Conservation (phyloP, 1,140 invertebrate genomes). For the Drosophila chauvacae region DNA sequence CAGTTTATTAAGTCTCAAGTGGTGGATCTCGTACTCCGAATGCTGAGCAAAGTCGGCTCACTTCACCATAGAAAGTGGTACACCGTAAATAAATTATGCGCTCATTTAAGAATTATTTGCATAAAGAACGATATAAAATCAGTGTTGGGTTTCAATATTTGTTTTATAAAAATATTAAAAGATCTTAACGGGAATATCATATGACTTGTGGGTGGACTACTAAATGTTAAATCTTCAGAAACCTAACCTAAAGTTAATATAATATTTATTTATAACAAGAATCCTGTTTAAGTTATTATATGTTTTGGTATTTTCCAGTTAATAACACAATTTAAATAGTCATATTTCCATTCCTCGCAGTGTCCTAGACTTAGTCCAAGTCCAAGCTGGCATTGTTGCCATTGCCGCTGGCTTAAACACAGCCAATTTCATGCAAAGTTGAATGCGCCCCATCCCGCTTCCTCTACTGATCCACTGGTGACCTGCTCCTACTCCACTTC, state of each 20-base stretch:
- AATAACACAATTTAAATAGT: neutral
- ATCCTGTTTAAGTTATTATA: no score
- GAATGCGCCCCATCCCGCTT: slow-evolving; percentile 48
- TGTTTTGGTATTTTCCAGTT: no score
- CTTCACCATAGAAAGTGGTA: neutral
- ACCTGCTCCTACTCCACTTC: slow-evolving; percentile 36
- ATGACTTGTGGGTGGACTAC: no score
- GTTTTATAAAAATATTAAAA: neutral
- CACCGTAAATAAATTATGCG: neutral
- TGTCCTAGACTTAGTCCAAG: slow-evolving; percentile 17
- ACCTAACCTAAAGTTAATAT: no score
- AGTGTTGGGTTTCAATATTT: neutral
- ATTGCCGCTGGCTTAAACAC: slow-evolving; percentile 48
- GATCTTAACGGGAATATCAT: neutral
- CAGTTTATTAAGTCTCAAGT: slow-evolving; percentile 81
- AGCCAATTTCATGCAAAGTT: slow-evolving; percentile 82
- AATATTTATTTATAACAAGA: no score
- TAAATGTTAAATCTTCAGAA: neutral
- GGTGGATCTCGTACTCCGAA: slow-evolving; percentile 28
- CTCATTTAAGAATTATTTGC: neutral
- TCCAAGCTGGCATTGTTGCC: slow-evolving; percentile 22
- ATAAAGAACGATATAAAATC: neutral
- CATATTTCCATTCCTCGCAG: neutral
- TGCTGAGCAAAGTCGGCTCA: slow-evolving; percentile 15
- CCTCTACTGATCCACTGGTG: slow-evolving; percentile 26